Percentiles rank a stretch among this genome's conserved stretches.
phyloP scores from a whole-genome alignment of 2,888 invertebrate species.

The Ophion ellenae region DNA sequence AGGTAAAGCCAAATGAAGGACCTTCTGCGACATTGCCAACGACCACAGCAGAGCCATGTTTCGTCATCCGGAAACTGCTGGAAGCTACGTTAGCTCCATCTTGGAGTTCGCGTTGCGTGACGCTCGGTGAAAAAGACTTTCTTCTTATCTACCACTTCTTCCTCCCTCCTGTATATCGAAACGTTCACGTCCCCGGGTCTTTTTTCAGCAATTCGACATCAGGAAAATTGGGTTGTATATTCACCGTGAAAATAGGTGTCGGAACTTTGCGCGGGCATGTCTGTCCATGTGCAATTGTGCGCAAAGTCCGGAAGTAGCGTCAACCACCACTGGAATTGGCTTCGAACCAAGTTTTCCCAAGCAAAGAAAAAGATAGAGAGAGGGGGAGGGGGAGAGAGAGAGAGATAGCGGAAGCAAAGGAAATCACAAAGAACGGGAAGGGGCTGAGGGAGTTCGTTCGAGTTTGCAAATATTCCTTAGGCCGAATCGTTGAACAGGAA shows the following conservation, averaged over 20 bases:
- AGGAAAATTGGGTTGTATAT: slow-evolving; percentile 5
- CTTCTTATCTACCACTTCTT: slow-evolving; percentile 18
- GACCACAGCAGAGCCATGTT: slow-evolving; percentile 48
- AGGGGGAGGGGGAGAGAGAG: background rate
- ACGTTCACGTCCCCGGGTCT: slow-evolving; percentile 25
- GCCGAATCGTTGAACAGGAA: slow-evolving; percentile 31
- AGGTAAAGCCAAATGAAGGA: background rate
- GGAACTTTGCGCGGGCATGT: background rate
- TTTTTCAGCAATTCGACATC: slow-evolving; percentile 5
- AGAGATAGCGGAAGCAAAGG: slow-evolving; percentile 3
- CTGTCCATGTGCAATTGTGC: slow-evolving; percentile 12
- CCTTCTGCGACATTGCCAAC: slow-evolving; percentile 5
- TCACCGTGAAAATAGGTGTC: slow-evolving; percentile 13
- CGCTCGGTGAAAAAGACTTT: slow-evolving; percentile 27
- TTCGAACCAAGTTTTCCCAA: slow-evolving; percentile 23
- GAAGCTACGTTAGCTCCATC: slow-evolving; percentile 20
- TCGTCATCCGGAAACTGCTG: slow-evolving; percentile 61
- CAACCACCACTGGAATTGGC: slow-evolving; percentile 38
- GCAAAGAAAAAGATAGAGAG: slow-evolving; percentile 3
- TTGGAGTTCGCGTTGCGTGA: slow-evolving; percentile 54
- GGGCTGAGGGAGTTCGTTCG: background rate
- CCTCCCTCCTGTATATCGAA: slow-evolving; percentile 1
- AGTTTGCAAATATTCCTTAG: slow-evolving; percentile 37
- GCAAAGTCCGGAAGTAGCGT: slow-evolving; percentile 21
- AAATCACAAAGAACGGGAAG: no score